These are phyloP conservation scores for Boleophthalmus pectinirostris DNA, from an alignment of 2,113 vertebrate species.

Conservation along the genomic window DNA sequence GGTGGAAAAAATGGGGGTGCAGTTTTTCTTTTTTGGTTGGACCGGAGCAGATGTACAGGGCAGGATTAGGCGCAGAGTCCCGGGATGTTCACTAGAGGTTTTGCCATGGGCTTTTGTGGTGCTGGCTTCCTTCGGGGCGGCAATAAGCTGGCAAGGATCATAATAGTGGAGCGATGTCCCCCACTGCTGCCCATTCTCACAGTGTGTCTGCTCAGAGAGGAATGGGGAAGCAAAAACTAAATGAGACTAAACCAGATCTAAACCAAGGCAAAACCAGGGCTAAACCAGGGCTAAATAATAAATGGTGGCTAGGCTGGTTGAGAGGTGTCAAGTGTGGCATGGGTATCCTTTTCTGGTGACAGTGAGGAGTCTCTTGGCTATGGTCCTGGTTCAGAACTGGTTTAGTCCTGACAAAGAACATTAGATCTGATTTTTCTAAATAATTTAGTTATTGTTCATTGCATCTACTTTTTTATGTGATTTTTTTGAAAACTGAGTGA, in stretches of 20 bases:
- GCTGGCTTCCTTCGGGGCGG: slow-evolving; percentile 80
- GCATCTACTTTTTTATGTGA: too few relatives aligned
- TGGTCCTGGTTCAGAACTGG: too few relatives aligned
- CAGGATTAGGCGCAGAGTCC: slow-evolving; percentile 91
- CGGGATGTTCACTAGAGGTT: slow-evolving; percentile 72
- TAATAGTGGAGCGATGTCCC: slow-evolving; percentile 72
- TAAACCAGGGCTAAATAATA: too few relatives aligned
- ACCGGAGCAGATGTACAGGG: slow-evolving; percentile 86
- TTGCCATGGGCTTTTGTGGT: slow-evolving; percentile 81
- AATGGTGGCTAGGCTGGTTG: too few relatives aligned
- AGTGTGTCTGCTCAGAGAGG: slow-evolving; percentile 78
- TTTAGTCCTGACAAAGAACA: too few relatives aligned
- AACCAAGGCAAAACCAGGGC: background rate
- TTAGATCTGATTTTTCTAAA: too few relatives aligned
- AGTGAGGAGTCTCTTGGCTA: too few relatives aligned
- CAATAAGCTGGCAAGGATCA: slow-evolving; percentile 77
- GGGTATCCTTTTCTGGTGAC: too few relatives aligned
- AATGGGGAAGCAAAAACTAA: slow-evolving; percentile 69
- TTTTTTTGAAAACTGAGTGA: too few relatives aligned
- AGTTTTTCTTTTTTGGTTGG: slow-evolving; percentile 84
- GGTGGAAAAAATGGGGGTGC: slow-evolving; percentile 53
- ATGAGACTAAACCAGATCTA: slow-evolving; percentile 61
- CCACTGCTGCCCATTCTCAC: slow-evolving; percentile 2
- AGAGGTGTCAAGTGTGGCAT: too few relatives aligned
- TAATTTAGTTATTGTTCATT: too few relatives aligned